Conservation (phyloP, 64 coral and sea anemone genomes). For the Actinia equina region DNA sequence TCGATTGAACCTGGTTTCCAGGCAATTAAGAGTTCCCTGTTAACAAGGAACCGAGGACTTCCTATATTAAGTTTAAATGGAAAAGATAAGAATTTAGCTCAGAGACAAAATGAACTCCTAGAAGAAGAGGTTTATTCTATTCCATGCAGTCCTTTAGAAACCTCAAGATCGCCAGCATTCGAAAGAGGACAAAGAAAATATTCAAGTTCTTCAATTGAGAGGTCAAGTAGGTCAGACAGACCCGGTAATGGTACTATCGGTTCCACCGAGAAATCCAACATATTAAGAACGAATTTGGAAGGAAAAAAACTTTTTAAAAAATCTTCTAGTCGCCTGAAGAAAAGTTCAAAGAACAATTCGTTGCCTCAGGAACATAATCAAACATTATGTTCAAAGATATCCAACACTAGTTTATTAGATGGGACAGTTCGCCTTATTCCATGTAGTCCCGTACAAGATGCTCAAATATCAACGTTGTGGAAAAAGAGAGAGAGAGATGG, state of each 20-base stretch:
- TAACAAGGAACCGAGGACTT: not conserved
- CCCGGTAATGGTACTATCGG: no score
- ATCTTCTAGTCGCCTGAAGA: not conserved
- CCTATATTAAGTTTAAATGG: not conserved
- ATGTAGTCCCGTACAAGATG: not conserved
- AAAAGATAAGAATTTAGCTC: not conserved
- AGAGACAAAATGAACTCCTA: not conserved
- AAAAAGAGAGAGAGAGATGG: not conserved
- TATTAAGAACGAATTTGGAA: no score
- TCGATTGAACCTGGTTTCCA: not conserved
- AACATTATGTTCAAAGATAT: not conserved
- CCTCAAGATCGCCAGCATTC: not conserved
- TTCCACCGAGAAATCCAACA: no score
- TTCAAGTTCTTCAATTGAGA: not conserved
- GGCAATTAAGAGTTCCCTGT: not conserved
- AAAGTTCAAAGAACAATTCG: not conserved
- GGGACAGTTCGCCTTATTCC: not conserved
- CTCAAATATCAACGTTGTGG: not conserved
- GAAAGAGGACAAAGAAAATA: not conserved
- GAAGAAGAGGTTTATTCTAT: not conserved
- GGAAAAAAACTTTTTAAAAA: not conserved
- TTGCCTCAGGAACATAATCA: not conserved
- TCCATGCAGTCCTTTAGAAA: not conserved
- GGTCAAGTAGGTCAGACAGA: no score
- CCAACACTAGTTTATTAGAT: not conserved